Evolutionary conservation across 2,113 vertebrate genomes (phyloP), one percentile per base, ranked within the genome.

Genomic region (Haemorhous mexicanus): DNA sequence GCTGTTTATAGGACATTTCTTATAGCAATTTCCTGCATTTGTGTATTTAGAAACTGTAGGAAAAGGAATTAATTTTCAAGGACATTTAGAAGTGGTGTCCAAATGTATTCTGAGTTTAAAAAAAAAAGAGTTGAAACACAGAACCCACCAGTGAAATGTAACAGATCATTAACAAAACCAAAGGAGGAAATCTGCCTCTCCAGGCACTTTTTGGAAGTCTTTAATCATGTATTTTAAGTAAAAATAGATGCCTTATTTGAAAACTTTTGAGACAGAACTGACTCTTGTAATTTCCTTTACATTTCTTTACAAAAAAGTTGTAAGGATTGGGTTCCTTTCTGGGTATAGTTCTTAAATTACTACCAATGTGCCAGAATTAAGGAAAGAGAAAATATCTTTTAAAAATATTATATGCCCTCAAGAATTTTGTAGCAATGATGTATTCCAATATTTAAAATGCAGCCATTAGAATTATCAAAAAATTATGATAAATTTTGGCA

Each of bases 21-120:
- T 30, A 18, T 49, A 89, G 72, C 16, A 43, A n/a, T 78, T 93
- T 95, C 89, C 93, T 97, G 73, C 22, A 37, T 78, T 94, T 94
- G 52, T 78, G 27, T 81, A 39, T 75, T 89, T 81, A 64, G 64
- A 89, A 92, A 75, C 52, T 73, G 46, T 85, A 86, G 76, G 56
- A 91, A 94, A 81, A 66, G 12, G 41, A 70, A 16, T 47, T 89
- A 1, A 21, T 64, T 78, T 82, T 56, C 20, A 30, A 96, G 89
- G 61, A 80, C 17, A 1, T 82, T 81, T 23, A 81, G 47, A 92
- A 58, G 13, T 80, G 18, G 11, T 43, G 10, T 84, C 13, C 14
- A 52, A 79, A 79, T 69, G 12, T n/a, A 19, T 66, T 76, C 24
- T 26, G 22, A 46, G 28, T 16, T 9, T 53, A 89, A 75, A 82